Conservation (phyloP, 2,113 vertebrate genomes). For the Haemorhous mexicanus region DNA sequence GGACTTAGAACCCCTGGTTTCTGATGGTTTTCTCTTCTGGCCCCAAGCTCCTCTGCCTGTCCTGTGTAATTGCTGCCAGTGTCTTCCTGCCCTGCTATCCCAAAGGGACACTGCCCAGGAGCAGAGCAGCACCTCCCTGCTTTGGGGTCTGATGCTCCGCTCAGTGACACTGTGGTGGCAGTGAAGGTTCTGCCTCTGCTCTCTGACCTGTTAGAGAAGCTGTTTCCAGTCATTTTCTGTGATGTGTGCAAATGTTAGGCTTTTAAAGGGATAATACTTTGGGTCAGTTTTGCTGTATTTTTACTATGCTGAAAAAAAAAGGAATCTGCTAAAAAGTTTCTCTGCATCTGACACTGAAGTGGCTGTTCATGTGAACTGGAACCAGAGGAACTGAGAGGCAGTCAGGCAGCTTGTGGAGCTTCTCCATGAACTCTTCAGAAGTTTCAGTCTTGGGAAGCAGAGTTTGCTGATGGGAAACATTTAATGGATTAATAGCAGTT, state of each 20-base stretch:
- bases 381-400: neutral
- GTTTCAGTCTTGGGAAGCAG: neutral
- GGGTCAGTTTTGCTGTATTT: neutral
- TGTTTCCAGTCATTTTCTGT: neutral
- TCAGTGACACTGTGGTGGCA: neutral
- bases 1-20: neutral
- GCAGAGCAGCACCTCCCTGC: neutral
- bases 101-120: rapidly evolving
- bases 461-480: neutral
- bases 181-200: neutral
- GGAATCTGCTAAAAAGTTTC: neutral
- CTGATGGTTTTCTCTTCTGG: neutral
- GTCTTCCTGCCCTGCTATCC: neutral
- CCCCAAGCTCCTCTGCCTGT: neutral
- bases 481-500: neutral
- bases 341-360: neutral
- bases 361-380: neutral
- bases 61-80: neutral
- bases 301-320: neutral
- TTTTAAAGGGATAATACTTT: neutral
- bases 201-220: neutral
- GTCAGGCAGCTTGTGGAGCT: neutral
- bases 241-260: neutral
- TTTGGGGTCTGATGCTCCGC: neutral
- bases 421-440: neutral